Evolutionary conservation across 2,888 invertebrate genomes (phyloP).

Genomic region (Tiliacea citrago): DNA sequence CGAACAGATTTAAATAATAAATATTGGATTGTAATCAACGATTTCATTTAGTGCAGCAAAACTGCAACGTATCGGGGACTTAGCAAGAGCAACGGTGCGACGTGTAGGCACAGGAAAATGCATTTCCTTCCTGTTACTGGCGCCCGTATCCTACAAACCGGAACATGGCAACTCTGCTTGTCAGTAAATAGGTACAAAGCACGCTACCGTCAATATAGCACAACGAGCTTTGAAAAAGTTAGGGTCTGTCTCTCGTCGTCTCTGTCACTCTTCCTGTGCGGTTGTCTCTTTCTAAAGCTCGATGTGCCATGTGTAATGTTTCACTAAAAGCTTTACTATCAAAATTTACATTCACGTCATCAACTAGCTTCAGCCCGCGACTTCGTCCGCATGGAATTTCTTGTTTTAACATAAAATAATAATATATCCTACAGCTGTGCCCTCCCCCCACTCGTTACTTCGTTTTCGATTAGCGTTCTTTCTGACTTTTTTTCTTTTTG

Average conservation of each 20-base stretch:
- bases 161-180: background rate
- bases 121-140: conserved; percentile 5
- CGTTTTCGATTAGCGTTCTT: too few species aligned
- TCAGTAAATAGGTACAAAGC: background rate
- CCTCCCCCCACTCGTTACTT: too few species aligned
- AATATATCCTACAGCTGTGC: too few species aligned
- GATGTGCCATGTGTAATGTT: background rate
- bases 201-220: background rate
- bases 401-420: too few species aligned
- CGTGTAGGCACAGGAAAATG: conserved; percentile 3
- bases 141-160: background rate
- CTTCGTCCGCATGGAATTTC: too few species aligned
- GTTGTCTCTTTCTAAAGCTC: background rate
- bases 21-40: background rate
- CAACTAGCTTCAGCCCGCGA: too few species aligned
- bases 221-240: background rate
- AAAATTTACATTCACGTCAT: too few species aligned
- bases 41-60: background rate
- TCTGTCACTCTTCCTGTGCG: background rate
- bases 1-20: too few species aligned
- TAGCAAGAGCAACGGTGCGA: background rate
- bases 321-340: too few species aligned
- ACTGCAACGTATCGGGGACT: background rate
- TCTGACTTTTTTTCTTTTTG: too few species aligned
- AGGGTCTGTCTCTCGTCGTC: background rate